Evolutionary conservation across 2,888 invertebrate genomes (phyloP).

Genomic region (Epinotia brunnichana): DNA sequence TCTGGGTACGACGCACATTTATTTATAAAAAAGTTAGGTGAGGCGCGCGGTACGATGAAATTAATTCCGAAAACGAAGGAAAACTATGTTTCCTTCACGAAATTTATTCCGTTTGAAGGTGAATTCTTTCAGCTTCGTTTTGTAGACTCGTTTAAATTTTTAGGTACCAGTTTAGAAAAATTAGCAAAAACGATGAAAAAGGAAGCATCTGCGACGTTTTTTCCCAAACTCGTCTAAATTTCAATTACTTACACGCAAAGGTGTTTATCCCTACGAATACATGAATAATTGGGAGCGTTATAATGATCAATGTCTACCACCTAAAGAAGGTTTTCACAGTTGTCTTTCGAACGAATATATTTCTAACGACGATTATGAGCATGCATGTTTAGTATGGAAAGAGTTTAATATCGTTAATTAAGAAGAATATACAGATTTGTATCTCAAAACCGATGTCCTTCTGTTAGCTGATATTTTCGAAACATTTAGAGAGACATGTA

Average conservation of each 20-base stretch:
- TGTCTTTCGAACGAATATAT: constrained; percentile 9
- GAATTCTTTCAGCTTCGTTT: constrained; percentile 10
- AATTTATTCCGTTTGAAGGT: constrained; percentile 4
- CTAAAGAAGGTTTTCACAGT: constrained; percentile 3
- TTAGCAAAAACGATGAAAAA: constrained; percentile 5
- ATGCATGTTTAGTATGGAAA: no score
- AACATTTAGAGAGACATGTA: constrained; percentile 13
- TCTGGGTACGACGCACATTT: constrained; percentile 17
- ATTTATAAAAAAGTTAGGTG: constrained; percentile 20
- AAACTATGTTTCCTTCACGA: constrained; percentile 19
- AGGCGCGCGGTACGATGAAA: constrained; percentile 3
- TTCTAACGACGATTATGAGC: constrained; percentile 3
- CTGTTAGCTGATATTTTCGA: constrained; percentile 14
- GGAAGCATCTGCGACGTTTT: constrained; percentile 7
- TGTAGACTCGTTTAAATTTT: no score
- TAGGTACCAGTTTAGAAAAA: no score
- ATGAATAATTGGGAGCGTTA: constrained; percentile 13
- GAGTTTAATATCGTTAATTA: neutral
- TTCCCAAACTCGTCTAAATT: neutral
- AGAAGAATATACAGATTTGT: constrained; percentile 14
- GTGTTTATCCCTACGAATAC: neutral
- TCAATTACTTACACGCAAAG: neutral
- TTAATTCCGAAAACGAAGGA: constrained; percentile 19
- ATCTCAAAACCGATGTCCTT: constrained; percentile 1
- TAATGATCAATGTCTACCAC: constrained; percentile 7